Percentiles rank a stretch among this genome's conserved stretches.
Conservation (phyloP, 1,140 invertebrate species). For the Procambarus clarkii region DNA sequence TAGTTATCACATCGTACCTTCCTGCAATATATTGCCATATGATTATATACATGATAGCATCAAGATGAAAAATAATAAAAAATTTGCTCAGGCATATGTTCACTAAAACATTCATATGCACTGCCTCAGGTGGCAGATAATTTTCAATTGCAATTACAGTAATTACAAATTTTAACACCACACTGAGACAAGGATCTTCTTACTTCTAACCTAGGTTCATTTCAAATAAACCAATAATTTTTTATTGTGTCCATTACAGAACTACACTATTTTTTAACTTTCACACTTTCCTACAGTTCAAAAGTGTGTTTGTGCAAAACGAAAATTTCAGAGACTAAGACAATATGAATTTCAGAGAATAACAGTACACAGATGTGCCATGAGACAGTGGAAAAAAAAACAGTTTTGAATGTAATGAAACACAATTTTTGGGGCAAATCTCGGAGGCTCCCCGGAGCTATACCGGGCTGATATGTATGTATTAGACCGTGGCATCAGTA, state of each 20-base stretch:
- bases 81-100: background rate
- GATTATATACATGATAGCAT: background rate
- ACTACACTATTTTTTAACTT: too few relatives aligned
- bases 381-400: too few relatives aligned
- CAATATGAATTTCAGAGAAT: too few relatives aligned
- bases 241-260: background rate
- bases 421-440: too few relatives aligned
- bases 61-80: background rate
- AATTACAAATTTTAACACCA: background rate
- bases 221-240: background rate
- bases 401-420: too few relatives aligned
- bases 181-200: background rate
- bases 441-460: too few relatives aligned
- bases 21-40: constrained; percentile 5
- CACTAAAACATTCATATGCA: background rate
- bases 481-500: too few relatives aligned
- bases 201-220: background rate
- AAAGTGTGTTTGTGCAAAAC: too few relatives aligned
- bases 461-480: too few relatives aligned
- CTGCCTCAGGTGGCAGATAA: background rate
- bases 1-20: constrained; percentile 18
- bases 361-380: too few relatives aligned
- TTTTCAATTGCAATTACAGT: background rate
- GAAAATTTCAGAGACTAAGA: too few relatives aligned
- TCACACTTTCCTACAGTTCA: too few relatives aligned